Percentiles rank a stretch among this genome's conserved stretches.
phyloP scores from a whole-genome alignment of 2,888 invertebrate species.

The Troilus luridus region DNA sequence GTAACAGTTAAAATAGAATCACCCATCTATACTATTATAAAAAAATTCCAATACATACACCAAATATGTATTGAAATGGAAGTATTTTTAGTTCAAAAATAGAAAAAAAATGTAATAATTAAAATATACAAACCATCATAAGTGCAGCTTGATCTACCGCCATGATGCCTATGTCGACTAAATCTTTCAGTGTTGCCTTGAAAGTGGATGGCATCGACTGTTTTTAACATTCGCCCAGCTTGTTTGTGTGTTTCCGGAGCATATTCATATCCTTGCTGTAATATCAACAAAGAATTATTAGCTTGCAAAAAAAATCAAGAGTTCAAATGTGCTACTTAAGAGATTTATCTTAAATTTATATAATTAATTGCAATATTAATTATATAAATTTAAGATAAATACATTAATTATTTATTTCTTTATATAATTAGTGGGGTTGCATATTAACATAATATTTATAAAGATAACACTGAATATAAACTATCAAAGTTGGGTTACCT shows the following conservation, averaged over 20 bases:
- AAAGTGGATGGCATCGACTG: conserved; percentile 20
- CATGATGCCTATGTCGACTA: background rate
- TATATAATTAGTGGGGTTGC: no score
- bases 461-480: background rate
- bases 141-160: conserved; percentile 2
- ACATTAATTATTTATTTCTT: background rate
- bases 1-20: no score
- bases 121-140: conserved; percentile 9
- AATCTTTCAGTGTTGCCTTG: conserved; percentile 20
- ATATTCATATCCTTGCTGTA: conserved; percentile 27
- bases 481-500: conserved; percentile 6
- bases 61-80: no score
- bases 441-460: background rate
- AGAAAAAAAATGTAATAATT: background rate
- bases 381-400: no score
- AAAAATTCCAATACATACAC: no score
- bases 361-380: no score
- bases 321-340: background rate
- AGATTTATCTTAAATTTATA: background rate
- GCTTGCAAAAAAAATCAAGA: background rate
- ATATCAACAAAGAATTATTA: background rate
- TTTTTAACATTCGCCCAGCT: background rate
- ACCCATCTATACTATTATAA: no score
- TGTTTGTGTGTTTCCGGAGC: background rate
- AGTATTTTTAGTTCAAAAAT: background rate